Conservation (phyloP, 2,888 invertebrate species). For the Spisula subtruncata region DNA sequence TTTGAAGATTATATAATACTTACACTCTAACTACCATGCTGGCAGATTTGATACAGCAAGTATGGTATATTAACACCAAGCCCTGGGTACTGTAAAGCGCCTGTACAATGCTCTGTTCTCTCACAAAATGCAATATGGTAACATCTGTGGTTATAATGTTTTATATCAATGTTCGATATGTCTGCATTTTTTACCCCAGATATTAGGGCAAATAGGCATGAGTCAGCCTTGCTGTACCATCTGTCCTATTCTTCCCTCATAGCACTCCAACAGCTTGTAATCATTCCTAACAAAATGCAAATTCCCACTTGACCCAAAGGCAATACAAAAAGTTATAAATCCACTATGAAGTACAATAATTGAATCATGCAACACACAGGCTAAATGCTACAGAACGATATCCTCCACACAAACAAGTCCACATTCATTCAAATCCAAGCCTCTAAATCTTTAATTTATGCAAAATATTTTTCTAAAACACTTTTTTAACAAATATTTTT, state of each 20-base stretch:
- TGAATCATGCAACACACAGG: too few species aligned
- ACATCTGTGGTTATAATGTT: constrained; percentile 16
- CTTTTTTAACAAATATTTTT: neutral
- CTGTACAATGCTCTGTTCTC: neutral
- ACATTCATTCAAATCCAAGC: neutral
- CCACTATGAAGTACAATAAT: neutral
- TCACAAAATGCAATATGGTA: neutral
- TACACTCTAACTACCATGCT: constrained; percentile 13
- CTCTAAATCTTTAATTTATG: neutral
- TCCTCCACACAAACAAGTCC: neutral
- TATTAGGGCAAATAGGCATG: neutral
- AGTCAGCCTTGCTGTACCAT: neutral
- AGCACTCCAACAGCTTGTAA: neutral
- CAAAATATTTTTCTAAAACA: neutral
- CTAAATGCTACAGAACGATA: neutral
- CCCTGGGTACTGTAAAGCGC: neutral
- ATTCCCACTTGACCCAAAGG: neutral
- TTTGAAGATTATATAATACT: constrained; percentile 15
- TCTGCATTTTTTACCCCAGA: constrained; percentile 8
- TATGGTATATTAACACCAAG: too few species aligned
- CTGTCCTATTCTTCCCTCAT: neutral
- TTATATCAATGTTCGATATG: constrained; percentile 11
- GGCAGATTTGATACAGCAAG: neutral
- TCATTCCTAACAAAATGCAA: neutral
- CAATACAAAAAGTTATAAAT: neutral